phyloP scores from a whole-genome alignment of 2,113 vertebrate species.

The Oxyruncus cristatus region DNA sequence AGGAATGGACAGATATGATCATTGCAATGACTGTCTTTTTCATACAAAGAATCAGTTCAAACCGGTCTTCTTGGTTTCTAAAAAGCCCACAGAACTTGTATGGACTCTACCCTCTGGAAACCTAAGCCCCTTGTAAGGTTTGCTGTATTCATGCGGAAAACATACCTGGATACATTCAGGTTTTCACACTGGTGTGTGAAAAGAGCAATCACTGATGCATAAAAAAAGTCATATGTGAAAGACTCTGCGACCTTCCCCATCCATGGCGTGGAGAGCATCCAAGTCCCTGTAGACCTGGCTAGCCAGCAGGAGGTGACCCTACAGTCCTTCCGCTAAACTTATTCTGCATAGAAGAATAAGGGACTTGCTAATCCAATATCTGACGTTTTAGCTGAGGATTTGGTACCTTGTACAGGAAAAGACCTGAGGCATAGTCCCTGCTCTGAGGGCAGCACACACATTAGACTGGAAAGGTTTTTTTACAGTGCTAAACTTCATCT shows the following conservation, averaged over 20 bases:
- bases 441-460: not conserved
- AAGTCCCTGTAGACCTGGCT: fast-evolving
- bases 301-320: not conserved
- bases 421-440: not conserved
- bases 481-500: not conserved
- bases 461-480: not conserved
- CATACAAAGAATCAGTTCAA: not conserved
- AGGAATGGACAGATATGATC: not conserved
- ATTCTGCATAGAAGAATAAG: not conserved
- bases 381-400: not conserved
- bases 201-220: not conserved
- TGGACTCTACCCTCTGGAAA: not conserved
- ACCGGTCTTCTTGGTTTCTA: not conserved
- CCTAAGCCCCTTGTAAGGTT: not conserved
- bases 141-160: not conserved
- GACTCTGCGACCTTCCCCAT: not conserved
- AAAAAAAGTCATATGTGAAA: not conserved
- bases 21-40: not conserved
- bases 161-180: not conserved
- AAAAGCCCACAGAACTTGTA: not conserved
- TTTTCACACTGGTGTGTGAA: not conserved
- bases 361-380: not conserved
- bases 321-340: not conserved
- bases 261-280: not conserved
- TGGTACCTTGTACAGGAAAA: not conserved